phyloP scores from a whole-genome alignment of 2,888 invertebrate genomes.

The Macrosiphum euphorbiae region DNA sequence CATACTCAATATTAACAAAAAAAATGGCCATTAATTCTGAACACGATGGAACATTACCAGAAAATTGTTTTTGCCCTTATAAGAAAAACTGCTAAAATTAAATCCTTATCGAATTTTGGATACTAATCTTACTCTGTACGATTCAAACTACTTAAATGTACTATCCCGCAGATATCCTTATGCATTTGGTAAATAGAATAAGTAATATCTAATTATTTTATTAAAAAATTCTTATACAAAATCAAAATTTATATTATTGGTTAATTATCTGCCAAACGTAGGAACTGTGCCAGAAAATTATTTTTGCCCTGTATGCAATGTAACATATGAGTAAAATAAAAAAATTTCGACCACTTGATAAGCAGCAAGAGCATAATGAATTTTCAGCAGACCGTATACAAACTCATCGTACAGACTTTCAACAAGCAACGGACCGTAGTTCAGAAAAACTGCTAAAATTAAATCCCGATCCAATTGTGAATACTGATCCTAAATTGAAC shows the following conservation, averaged over 20 bases:
- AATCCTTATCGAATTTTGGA: conserved; percentile 40
- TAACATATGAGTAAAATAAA: conserved; percentile 44
- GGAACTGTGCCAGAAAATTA: conserved; percentile 36
- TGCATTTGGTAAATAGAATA: conserved; percentile 11
- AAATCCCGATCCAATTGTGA: conserved; percentile 35
- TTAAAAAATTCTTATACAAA: background rate
- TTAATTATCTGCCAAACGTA: background rate
- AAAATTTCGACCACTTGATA: conserved; percentile 42
- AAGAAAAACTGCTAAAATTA: conserved; percentile 41
- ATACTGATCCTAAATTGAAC: conserved; percentile 43
- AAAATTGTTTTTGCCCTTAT: conserved; percentile 46
- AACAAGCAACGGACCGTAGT: conserved; percentile 11
- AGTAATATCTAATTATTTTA: background rate
- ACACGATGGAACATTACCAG: conserved; percentile 20
- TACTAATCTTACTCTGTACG: conserved; percentile 35
- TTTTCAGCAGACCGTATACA: conserved; percentile 21
- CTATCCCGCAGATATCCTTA: conserved; percentile 14
- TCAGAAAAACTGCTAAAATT: conserved; percentile 44
- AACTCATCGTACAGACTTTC: conserved; percentile 24
- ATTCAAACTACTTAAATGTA: conserved; percentile 21
- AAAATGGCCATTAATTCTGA: conserved; percentile 27
- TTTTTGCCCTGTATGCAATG: conserved; percentile 49
- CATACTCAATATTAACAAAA: conserved; percentile 43
- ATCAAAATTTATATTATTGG: background rate
- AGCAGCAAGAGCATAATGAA: conserved; percentile 48